Base-by-base conservation (phyloP, 2,888 invertebrate species). In the Pyrochroa serraticornis region DNA sequence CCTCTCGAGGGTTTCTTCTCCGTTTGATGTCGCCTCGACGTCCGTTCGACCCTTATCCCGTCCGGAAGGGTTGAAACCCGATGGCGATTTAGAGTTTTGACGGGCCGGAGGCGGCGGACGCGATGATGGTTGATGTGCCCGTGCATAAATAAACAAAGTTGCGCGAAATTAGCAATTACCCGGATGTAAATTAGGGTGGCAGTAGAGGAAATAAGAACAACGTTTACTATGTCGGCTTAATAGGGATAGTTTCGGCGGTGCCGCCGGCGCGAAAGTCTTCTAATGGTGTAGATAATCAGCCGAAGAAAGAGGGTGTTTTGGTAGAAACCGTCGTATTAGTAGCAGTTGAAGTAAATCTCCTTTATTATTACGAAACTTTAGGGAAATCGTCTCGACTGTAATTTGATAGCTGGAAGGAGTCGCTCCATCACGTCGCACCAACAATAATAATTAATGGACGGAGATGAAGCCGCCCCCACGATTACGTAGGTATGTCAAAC, bases 131-230 rank as follows among this genome's bases (percentile, higher is more conserved):
- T 39, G 39, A 50, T 50, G 50, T 51, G 51, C 36, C 43, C 30
- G 14, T 36, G 51, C 51, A 51, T 51, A 51, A 51, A 51, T 51
- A 51, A 51, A 51, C 51, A 51, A 41, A 43, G 43, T 51, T 43
- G 51, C 3, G 43, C 13, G 36, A 43, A 50, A 55, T 55, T 44
- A 49, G 7, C 41, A 33, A 48, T 55, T 49, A 42, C 44, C 32
- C 56, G 49, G 49, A 49, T 49, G 39, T 44, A 38, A 44, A 44
- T 49, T 49, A 49, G 36, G 10, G 10, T 12, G 10, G 14, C 13
- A 39, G 35, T 42, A 7, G 41, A 10, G 51, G 42, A 45, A 45
- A 34, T 12, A 47, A 35, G 47, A 10, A 22, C 49, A 35, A 49
- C 49, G 38, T 35, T 39, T 9, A 52, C 44, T 52, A 52, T 36